Evolutionary conservation across 2,888 invertebrate genomes (phyloP).

Genomic region (Piscicola geometra): DNA sequence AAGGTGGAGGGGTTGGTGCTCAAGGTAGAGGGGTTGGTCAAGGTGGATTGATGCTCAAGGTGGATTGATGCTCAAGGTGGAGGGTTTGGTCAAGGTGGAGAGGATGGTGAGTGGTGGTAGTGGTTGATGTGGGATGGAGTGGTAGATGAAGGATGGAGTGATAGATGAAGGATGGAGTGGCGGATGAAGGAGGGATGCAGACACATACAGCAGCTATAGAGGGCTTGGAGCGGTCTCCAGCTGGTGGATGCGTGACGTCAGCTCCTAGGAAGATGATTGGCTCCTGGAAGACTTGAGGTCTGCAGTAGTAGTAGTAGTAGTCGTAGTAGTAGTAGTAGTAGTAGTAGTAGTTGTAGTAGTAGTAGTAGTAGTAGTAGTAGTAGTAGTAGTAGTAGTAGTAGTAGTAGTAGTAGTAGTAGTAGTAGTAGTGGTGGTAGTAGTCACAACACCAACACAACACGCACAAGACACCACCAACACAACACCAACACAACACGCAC

Average conservation of each 20-base stretch:
- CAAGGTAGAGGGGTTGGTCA: too few relatives aligned
- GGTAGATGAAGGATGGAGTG: too few relatives aligned
- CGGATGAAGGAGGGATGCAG: not conserved
- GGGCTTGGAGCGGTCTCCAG: conserved; percentile 98
- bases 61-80: too few relatives aligned
- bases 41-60: too few relatives aligned
- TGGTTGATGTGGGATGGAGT: too few relatives aligned
- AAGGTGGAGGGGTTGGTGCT: too few relatives aligned
- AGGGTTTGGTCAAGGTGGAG: too few relatives aligned
- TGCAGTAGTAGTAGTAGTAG: conserved; percentile 40
- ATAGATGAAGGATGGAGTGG: too few relatives aligned
- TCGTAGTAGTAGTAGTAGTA: conserved; percentile 31
- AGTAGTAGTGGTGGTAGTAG: conserved; percentile 30
- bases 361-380: conserved; percentile 32
- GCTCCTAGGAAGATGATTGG: conserved; percentile 99
- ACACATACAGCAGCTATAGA: conserved; percentile 76
- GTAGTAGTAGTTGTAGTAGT: conserved; percentile 32
- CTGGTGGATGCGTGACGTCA: conserved; percentile 98
- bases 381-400: conserved; percentile 33
- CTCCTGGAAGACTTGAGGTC: conserved; percentile 74
- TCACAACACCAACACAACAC: not conserved
- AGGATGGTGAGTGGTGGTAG: not conserved
- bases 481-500: too few relatives aligned
- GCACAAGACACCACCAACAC: too few relatives aligned
- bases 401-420: conserved; percentile 32